Evolutionary conservation across 2,797 vertebrate genomes (phyloP), one percentile per base, ranked within the genome.

Genomic region (Hemitrygon akajei): DNA sequence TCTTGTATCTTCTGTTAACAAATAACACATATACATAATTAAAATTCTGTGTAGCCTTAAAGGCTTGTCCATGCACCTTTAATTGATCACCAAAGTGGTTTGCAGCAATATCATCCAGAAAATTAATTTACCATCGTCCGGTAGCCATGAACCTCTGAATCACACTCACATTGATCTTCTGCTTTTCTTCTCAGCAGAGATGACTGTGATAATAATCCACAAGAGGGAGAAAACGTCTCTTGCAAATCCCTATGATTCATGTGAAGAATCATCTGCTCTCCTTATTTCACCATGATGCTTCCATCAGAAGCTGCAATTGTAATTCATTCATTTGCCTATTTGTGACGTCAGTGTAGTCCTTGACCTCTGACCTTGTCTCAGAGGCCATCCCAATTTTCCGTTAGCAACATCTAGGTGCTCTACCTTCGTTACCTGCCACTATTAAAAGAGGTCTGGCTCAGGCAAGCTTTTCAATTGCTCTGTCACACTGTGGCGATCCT

Each of bases 191-290:
- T 76, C 71, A 75, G 91, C 91, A 76, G 40, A 76, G 91, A 93
- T 30, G 91, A 93, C 56, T 27, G 91, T 75, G 91, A 40, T 58
- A 93, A 56, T 75, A 76, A 75, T 76, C 91, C 71, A 93, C 91
- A 93, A 93, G 91, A 76, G 69, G 91, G 91, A 93, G 91, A 93
- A 93, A 76, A 93, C n/a, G 91, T 93, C 37, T 93, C 91, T 93
- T 14, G 69, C 30, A 93, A 58, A 93, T 20, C 40, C 73, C 91
- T 93, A n/a, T 93, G 91, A 93, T 93, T 93, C 71, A 76, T 93
- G 71, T 93, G 91, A 93, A 76, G 56, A 93, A 73, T 76, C 91
- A 73, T 93, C 91, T 93, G 91, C 40, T n/a, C 71, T 30, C 40
- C 37, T 56, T 76, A 75, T 40, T 93, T 93, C 91, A 47, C 34